Evolutionary conservation across 2,888 invertebrate genomes (phyloP), one percentile per base, ranked within the genome.

Genomic region (Syritta pipiens): DNA sequence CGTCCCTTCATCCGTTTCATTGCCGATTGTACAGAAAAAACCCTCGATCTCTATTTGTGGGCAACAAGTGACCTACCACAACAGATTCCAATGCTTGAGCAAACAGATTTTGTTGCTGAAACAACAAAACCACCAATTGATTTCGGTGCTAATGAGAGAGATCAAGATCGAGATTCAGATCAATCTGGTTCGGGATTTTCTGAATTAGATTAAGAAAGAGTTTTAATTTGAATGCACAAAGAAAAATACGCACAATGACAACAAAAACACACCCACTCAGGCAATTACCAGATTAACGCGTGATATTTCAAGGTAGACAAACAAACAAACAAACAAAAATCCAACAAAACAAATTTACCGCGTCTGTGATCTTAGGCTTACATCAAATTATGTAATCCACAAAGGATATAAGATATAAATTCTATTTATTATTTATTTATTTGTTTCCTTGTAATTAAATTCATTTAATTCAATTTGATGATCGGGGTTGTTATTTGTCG

Each of bases 1-100:
- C 91, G 98, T 46, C 98, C 98, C 0, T 99, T 99, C 90, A 94
- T 98, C 1, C 92, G 99, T 82, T 99, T 99, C 88, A 97, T 99
- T 84, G 97, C 97, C 0, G 94, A 96, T 84, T 96, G 96, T 85
- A 96, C 97, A 0, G 97, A 97, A 85, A 92, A 94, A 83, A 97
- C 96, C 0, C 87, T 97, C 24, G 96, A 97, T 88, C 91, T 96
- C 49, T 97, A 96, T 87, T 88, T 97, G 6, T 94, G 94, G 94
- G 94, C 95, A 0, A 94, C 94, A 0, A 93, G 92, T 83, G 94
- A 95, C 86, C 92, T 92, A 85, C 91, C 93, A 0, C 92, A 92
- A 84, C 91, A 92, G 89, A 92, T 93, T 71, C 93, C 93, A 0
- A 92, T 93, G 79, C 90, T 93, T n/a, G 92, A 85, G 22, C 85